These are phyloP conservation scores for Hydrotaea cyrtoneurina DNA, from an alignment of 2,888 invertebrate genomes.

Conservation along the genomic window DNA sequence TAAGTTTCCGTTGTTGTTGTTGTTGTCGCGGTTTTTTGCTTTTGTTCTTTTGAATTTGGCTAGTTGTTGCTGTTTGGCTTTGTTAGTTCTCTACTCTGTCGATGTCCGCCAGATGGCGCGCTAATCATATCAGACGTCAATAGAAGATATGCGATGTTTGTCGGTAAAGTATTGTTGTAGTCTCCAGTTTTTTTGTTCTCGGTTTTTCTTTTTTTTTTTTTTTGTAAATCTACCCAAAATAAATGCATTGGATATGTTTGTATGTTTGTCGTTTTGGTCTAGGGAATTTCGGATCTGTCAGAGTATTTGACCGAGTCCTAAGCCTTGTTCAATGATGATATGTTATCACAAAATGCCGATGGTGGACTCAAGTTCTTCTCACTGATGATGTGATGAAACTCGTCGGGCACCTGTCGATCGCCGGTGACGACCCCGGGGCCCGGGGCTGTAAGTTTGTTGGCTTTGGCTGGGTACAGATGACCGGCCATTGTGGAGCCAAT, in stretches of 20 bases:
- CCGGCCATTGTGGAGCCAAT: slow-evolving; percentile 75
- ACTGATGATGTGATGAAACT: slow-evolving; percentile 73
- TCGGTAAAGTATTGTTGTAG: background rate
- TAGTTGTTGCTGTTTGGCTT: background rate
- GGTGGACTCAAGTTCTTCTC: slow-evolving; percentile 79
- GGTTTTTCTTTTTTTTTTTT: no score
- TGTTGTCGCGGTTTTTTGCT: background rate
- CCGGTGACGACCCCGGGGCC: background rate
- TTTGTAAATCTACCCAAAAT: slow-evolving; percentile 2
- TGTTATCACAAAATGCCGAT: slow-evolving; percentile 81
- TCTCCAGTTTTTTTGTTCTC: background rate
- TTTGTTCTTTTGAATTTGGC: slow-evolving; percentile 18
- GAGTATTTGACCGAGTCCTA: slow-evolving; percentile 39
- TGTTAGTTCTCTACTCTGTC: background rate
- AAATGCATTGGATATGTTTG: slow-evolving; percentile 46
- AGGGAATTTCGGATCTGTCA: no score
- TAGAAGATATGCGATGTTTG: slow-evolving; percentile 31
- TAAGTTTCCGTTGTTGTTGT: slow-evolving; percentile 12
- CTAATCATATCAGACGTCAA: slow-evolving; percentile 4
- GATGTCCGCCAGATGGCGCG: background rate
- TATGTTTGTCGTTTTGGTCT: slow-evolving; percentile 22
- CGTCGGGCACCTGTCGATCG: slow-evolving; percentile 67
- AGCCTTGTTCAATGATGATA: slow-evolving; percentile 67
- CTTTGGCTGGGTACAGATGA: slow-evolving; percentile 69
- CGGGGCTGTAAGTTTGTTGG: slow-evolving; percentile 56